Evolutionary conservation across 2,888 invertebrate genomes (phyloP), one percentile per base, ranked within the genome.

Genomic region (Ophraella communa): DNA sequence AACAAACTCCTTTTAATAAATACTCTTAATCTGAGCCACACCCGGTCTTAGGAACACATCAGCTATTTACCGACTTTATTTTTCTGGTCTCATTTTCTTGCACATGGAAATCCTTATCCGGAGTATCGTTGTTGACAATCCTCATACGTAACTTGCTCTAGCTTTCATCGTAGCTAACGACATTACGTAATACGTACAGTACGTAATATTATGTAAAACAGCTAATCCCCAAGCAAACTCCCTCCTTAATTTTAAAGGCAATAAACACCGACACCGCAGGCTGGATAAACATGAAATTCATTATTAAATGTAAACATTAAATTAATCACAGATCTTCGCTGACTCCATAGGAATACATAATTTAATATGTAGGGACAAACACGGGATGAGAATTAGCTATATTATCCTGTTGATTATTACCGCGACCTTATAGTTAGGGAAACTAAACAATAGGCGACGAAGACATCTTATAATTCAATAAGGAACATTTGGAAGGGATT

Each of bases 241-340:
- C 53, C 58, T 58, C 53, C 57, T 58, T 47, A 65, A 61, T 61
- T 62, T 62, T 62, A 51, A 62, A 62, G 65, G 56, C 57, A 65
- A 65, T 65, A 61, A 65, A 62, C 65, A 65, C 57, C 62, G 33
- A 65, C 65, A 65, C 57, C 65, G 58, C 65, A 62, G 57, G 65
- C 64, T 59, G 47, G 58, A 64, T 64, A 64, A 64, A 65, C 65
- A 65, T 49, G 62, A 65, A 65, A 65, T 65, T 65, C 65, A 65
- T 65, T 65, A 65, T 65, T 62, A 61, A 62, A 62, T 62, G 65
- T 65, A 65, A 65, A 65, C 62, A 65, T 65, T 58, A 42, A 52
- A 65, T 62, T 58, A 65, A 58, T 58, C 57, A 45, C 62, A 58
- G 52, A 58, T 57, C 57, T 58, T 57, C 61, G 54, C 56, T 62